Percentiles rank a stretch among this genome's conserved stretches.
Evolutionary conservation across 2,888 invertebrate genomes (phyloP).

Genomic region (Caenorhabditis sulstoni): DNA sequence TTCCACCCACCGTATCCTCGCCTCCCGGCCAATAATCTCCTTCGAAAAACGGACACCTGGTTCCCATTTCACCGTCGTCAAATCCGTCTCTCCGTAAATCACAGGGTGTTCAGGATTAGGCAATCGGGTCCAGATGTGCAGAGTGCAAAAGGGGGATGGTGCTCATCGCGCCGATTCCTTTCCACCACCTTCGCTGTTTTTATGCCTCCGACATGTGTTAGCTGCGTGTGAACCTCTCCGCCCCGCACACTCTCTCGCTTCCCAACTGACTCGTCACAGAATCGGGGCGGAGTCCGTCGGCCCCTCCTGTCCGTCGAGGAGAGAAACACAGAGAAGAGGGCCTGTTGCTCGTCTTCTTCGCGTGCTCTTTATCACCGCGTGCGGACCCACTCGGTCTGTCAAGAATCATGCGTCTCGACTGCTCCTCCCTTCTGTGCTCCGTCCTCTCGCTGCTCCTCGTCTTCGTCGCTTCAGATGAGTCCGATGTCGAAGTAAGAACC

Average conservation of each 20-base stretch:
- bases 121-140: conserved; percentile 34
- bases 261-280: conserved; percentile 38
- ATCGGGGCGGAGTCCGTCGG: conserved; percentile 16
- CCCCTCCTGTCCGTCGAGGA: conserved; percentile 12
- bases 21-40: too few species aligned
- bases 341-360: conserved; percentile 13
- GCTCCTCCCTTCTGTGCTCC: conserved; percentile 47
- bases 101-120: conserved; percentile 18
- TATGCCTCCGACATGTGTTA: conserved; percentile 55
- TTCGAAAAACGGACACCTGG: conserved; percentile 16
- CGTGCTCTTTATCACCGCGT: conserved; percentile 41
- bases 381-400: conserved; percentile 38
- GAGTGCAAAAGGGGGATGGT: conserved; percentile 1
- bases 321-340: neutral
- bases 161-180: neutral
- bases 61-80: conserved; percentile 5
- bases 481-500: conserved; percentile 30
- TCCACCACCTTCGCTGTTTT: conserved; percentile 35
- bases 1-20: too few species aligned
- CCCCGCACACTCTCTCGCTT: conserved; percentile 20
- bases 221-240: conserved; percentile 15
- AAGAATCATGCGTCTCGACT: conserved; percentile 47
- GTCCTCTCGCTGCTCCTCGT: conserved; percentile 23
- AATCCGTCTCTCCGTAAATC: conserved; percentile 8
- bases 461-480: conserved; percentile 28